Conservation (phyloP, 2,797 vertebrate genomes). For the Anolis apletophallus region DNA sequence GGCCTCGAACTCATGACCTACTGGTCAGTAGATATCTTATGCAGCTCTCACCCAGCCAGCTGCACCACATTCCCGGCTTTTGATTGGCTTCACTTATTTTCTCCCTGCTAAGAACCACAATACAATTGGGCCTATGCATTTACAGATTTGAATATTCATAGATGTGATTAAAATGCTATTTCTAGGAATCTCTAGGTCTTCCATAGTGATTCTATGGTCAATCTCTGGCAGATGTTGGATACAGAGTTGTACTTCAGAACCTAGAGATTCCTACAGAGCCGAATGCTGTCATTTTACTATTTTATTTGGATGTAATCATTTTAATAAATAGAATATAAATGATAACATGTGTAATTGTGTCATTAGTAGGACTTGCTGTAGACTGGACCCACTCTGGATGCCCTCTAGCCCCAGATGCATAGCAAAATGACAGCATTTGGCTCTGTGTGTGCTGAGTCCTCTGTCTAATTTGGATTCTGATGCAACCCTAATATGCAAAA, state of each 20-base stretch:
- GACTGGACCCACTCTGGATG: background rate
- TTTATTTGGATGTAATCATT: background rate
- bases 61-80: too few relatives aligned
- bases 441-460: background rate
- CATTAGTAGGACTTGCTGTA: background rate
- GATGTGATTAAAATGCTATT: too few relatives aligned
- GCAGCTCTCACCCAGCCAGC: too few relatives aligned
- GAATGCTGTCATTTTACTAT: background rate
- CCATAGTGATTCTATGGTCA: too few relatives aligned
- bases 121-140: background rate
- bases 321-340: conserved; percentile 7
- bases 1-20: too few relatives aligned
- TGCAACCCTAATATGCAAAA: conserved; percentile 52
- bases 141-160: too few relatives aligned
- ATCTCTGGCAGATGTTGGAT: too few relatives aligned
- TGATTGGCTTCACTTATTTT: background rate
- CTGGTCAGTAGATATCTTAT: too few relatives aligned
- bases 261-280: too few relatives aligned
- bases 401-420: too few relatives aligned
- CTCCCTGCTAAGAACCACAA: background rate
- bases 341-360: background rate
- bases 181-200: too few relatives aligned
- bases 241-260: too few relatives aligned
- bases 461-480: conserved; percentile 4
- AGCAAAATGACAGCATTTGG: background rate